Evolutionary conservation across 1,140 invertebrate genomes (phyloP), one percentile per base, ranked within the genome.

Genomic region (Ostrea edulis): DNA sequence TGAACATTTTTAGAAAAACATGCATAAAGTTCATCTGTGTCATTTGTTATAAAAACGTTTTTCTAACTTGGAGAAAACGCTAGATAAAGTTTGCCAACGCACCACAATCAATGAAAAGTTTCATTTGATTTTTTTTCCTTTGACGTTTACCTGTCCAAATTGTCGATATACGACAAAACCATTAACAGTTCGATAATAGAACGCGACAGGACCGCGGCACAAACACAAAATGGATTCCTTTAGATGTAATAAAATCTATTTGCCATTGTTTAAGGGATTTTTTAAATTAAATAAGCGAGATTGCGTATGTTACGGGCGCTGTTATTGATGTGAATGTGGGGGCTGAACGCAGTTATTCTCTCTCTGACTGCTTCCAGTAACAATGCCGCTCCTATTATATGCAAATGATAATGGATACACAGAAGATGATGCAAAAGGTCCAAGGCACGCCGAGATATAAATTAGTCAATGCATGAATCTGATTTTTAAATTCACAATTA

Each of bases 131-230:
- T 17, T 20, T 58, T 62, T 62, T 20, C 55, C 17, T 4, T 20
- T 17, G n/a, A 62, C 14, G 55, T 62, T 62, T 20, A n/a, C 14
- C 17, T 62, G 68, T 29, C 58, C n/a, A 62, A 62, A 62, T 20
- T 62, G 12, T n/a, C 68, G 29, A 77, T 77, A 77, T 77, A 14
- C 29, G 68, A 77, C 68, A 77, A 77, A 77, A 25, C 68, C 29
- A 77, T 77, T 77, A 77, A 35, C 68, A 77, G 35, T 77, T 77
- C 9, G 11, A 77, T 25, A 44, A 11, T 25, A 77, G 25, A 77
- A 22, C 35, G 5, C 35, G 35, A 5, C 35, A 44, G 35, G 9
- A 8, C 65, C 7, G 68, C 68, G 22, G 12, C 14, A 25, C 68
- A 77, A 71, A 77, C 14, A 35, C 25, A 35, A 35, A 77, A 29